These are phyloP conservation scores for Elachura formosa DNA, from an alignment of 2,113 vertebrate genomes.

Conservation along the genomic window DNA sequence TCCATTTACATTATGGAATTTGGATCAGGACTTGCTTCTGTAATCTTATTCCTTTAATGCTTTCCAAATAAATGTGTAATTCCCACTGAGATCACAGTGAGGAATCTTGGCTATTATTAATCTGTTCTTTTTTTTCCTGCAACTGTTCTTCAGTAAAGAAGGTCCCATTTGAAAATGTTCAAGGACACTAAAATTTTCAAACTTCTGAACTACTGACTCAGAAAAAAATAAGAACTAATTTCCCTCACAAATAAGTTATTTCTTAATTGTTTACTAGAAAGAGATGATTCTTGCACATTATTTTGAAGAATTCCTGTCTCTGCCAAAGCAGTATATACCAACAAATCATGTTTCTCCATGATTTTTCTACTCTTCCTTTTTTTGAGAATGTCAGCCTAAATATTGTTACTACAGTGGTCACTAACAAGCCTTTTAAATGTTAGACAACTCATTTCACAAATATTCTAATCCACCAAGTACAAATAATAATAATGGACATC, in stretches of 20 bases:
- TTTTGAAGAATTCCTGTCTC: neutral
- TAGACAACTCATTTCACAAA: neutral
- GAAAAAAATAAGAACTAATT: neutral
- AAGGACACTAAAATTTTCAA: neutral
- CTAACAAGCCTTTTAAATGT: neutral
- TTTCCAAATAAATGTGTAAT: constrained; percentile 16
- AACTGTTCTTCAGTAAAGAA: neutral
- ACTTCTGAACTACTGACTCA: neutral
- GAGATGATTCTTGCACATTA: neutral
- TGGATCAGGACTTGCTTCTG: neutral
- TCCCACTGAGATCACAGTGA: constrained; percentile 27
- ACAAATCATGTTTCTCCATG: neutral
- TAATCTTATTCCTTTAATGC: neutral
- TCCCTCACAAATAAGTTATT: neutral
- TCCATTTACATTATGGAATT: constrained; percentile 19
- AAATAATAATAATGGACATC: neutral
- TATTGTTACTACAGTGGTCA: neutral
- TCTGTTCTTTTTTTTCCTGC: neutral
- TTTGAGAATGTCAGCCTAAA: neutral
- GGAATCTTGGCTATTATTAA: neutral
- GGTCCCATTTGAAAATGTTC: neutral
- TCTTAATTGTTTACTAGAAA: neutral
- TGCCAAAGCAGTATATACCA: neutral
- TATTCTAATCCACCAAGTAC: neutral
- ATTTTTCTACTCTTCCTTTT: neutral